phyloP scores from a whole-genome alignment of 2,888 invertebrate genomes.

The Dryobotodes eremita region DNA sequence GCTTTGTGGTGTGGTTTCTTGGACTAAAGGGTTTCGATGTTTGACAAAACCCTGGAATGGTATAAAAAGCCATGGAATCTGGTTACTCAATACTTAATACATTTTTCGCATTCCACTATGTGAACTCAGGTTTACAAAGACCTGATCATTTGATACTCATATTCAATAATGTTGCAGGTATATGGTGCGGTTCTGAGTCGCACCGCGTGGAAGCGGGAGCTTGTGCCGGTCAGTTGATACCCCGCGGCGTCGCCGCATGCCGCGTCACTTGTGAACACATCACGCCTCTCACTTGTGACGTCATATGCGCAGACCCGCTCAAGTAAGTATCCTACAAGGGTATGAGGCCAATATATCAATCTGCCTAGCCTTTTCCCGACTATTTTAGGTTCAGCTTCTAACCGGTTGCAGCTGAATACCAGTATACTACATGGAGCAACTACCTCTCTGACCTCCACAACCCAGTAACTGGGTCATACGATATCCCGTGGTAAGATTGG shows the following conservation, averaged over 20 bases:
- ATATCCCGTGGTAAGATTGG: too few relatives aligned
- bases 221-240: conserved; percentile 85
- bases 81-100: neutral
- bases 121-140: neutral
- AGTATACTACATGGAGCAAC: too few relatives aligned
- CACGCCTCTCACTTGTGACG: conserved; percentile 76
- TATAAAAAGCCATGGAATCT: too few relatives aligned
- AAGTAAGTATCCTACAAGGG: conserved; percentile 73
- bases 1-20: too few relatives aligned
- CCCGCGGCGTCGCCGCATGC: conserved; percentile 81
- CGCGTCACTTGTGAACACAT: conserved; percentile 78
- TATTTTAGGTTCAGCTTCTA: too few relatives aligned
- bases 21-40: too few relatives aligned
- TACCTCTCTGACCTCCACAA: too few relatives aligned
- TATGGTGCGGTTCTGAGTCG: conserved; percentile 86
- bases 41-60: too few relatives aligned
- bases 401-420: too few relatives aligned
- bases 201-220: conserved; percentile 86
- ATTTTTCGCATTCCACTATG: neutral
- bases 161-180: conserved; percentile 70
- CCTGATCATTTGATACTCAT: neutral
- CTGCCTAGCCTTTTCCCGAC: too few relatives aligned
- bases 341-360: too few relatives aligned
- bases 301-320: conserved; percentile 82
- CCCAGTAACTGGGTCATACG: too few relatives aligned